Conservation (phyloP, 2,797 vertebrate genomes). For the Acomys russatus region DNA sequence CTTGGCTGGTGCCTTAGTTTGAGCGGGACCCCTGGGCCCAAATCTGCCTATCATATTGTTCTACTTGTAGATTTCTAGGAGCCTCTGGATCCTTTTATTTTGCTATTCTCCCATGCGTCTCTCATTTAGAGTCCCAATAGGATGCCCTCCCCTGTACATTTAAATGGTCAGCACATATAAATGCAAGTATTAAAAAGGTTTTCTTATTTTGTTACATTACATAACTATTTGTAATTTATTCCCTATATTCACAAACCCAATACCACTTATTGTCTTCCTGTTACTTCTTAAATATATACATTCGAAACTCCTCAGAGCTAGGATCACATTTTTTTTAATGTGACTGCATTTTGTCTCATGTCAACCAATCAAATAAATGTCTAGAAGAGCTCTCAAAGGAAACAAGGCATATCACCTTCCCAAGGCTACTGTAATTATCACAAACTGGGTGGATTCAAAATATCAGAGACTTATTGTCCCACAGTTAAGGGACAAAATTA, state of each 20-base stretch:
- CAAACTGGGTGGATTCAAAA: not conserved
- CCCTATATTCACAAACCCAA: not conserved
- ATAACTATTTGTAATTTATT: constrained; percentile 18
- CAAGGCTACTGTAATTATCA: not conserved
- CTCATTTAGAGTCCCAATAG: too few relatives aligned
- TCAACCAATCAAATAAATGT: not conserved
- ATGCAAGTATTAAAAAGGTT: not conserved
- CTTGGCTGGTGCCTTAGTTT: too few relatives aligned
- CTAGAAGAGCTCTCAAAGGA: not conserved
- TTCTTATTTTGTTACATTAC: constrained; percentile 27
- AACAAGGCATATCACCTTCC: not conserved
- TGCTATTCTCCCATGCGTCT: too few relatives aligned
- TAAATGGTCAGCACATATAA: not conserved
- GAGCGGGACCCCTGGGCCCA: too few relatives aligned
- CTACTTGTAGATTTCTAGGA: too few relatives aligned
- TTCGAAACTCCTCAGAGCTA: not conserved
- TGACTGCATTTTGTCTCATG: not conserved
- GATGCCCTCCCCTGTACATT: too few relatives aligned
- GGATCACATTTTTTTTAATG: not conserved
- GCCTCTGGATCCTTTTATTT: too few relatives aligned
- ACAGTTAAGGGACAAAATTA: not conserved
- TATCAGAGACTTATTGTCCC: not conserved
- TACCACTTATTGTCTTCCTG: not conserved
- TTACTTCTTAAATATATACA: not conserved
- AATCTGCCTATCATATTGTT: too few relatives aligned